Evolutionary conservation across 1,140 invertebrate genomes (phyloP).

Genomic region (Pseudomyrmex cubaensis): DNA sequence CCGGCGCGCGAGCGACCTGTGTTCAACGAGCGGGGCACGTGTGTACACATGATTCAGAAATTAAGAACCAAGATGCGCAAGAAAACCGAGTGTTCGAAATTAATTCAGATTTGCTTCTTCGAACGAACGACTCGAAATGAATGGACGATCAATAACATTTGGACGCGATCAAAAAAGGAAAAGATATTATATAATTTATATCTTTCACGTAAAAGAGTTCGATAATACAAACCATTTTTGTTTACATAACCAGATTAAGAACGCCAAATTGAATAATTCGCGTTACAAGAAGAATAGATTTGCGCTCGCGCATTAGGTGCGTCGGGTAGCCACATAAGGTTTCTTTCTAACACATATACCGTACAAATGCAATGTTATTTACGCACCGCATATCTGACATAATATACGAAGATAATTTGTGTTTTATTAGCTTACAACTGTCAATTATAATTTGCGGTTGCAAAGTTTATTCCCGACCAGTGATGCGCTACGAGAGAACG

Average conservation of each 20-base stretch:
- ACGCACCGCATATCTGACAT: conserved; percentile 79
- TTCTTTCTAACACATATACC: conserved; percentile 80
- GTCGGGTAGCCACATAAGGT: conserved; percentile 71
- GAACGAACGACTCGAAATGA: neutral
- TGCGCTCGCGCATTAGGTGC: conserved; percentile 18
- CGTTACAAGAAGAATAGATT: conserved; percentile 70
- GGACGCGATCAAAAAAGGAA: neutral
- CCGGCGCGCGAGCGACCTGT: conserved; percentile 2
- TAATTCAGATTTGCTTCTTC: conserved; percentile 3
- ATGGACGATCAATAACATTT: neutral
- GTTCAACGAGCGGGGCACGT: conserved; percentile 1
- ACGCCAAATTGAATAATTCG: conserved; percentile 67
- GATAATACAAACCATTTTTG: neutral
- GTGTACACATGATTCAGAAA: conserved; percentile 23
- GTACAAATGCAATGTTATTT: conserved; percentile 83
- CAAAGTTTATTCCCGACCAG: conserved; percentile 14
- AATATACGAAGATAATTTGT: conserved; percentile 76
- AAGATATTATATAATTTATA: neutral
- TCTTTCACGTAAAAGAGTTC: too few species aligned
- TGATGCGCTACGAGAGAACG: neutral
- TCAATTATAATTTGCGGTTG: conserved; percentile 77
- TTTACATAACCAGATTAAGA: neutral
- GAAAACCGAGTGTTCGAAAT: neutral
- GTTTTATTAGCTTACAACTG: conserved; percentile 81
- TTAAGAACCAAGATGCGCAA: neutral